Conservation (phyloP, 2,888 invertebrate species). For the Phengaris alcon region DNA sequence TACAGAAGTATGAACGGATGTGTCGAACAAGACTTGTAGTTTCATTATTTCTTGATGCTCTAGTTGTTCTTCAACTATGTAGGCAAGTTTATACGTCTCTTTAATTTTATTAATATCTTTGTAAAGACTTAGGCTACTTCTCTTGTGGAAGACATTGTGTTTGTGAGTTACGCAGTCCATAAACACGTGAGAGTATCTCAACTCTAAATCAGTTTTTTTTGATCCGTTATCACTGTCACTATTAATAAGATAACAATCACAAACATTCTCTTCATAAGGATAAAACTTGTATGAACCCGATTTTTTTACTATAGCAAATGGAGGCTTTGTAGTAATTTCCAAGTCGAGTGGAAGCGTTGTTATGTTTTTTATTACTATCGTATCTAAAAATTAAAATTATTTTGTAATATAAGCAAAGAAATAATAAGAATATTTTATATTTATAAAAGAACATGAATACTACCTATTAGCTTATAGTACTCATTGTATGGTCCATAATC, state of each 20-base stretch:
- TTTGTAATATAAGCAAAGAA: background rate
- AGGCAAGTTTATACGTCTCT: conserved; percentile 63
- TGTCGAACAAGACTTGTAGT: conserved; percentile 68
- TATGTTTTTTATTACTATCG: conserved; percentile 75
- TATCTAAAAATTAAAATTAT: conserved; percentile 59
- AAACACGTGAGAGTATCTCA: conserved; percentile 1
- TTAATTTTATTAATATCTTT: conserved; percentile 70
- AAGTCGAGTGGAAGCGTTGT: conserved; percentile 73
- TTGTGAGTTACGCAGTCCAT: background rate
- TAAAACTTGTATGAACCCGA: conserved; percentile 59
- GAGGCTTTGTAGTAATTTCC: conserved; percentile 66
- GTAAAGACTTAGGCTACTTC: conserved; percentile 61
- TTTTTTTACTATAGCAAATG: conserved; percentile 72
- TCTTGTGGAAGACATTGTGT: conserved; percentile 56
- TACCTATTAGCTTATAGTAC: conserved; percentile 70
- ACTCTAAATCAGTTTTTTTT: conserved; percentile 38
- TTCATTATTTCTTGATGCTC: conserved; percentile 71
- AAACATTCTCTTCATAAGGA: conserved; percentile 55
- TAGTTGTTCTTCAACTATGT: conserved; percentile 58
- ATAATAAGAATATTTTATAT: background rate
- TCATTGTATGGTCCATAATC: conserved; percentile 70
- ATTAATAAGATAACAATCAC: conserved; percentile 49
- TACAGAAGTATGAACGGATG: conserved; percentile 60
- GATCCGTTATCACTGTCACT: conserved; percentile 56
- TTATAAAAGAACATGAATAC: background rate